Evolutionary conservation across 64 coral and sea anemone genomes (phyloP).

Genomic region (Platygyra sinensis): DNA sequence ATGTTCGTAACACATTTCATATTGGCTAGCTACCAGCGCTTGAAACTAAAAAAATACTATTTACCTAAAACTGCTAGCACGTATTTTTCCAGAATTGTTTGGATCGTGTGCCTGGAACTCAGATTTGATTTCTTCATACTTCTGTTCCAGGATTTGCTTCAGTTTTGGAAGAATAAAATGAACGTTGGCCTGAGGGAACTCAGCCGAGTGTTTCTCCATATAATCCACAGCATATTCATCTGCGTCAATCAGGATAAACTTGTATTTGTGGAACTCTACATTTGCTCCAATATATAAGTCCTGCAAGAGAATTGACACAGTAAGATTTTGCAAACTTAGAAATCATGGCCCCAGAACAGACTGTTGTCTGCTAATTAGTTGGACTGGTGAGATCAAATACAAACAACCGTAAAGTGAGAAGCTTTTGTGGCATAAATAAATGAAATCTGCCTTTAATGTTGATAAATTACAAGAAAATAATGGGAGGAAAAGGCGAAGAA

Average conservation of each 20-base stretch:
- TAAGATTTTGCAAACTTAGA: not conserved
- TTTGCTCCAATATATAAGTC: conserved; percentile 91
- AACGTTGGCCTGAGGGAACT: conserved; percentile 90
- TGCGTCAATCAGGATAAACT: conserved; percentile 93
- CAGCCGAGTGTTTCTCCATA: conserved; percentile 84
- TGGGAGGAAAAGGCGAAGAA: too few relatives aligned
- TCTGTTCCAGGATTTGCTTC: conserved; percentile 73
- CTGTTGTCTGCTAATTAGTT: too few relatives aligned
- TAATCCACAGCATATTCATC: conserved; percentile 98
- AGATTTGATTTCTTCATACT: conserved; percentile 85
- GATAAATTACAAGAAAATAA: too few relatives aligned
- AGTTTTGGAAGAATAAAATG: conserved; percentile 89
- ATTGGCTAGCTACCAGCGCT: too few relatives aligned
- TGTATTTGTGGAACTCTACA: conserved; percentile 84
- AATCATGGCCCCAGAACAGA: too few relatives aligned
- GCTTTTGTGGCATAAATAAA: too few relatives aligned
- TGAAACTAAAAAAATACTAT: not conserved
- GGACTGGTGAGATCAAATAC: too few relatives aligned
- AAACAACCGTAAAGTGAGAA: too few relatives aligned
- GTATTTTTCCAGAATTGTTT: conserved; percentile 59
- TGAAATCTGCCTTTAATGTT: too few relatives aligned
- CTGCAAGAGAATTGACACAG: conserved; percentile 31
- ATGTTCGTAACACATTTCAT: too few relatives aligned
- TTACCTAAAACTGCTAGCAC: conserved; percentile 76
- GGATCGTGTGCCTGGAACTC: conserved; percentile 64